Percentiles rank a stretch among this genome's conserved stretches.
These are phyloP conservation scores for Mythimna loreyi DNA, from an alignment of 2,888 invertebrate species.

Conservation along the genomic window DNA sequence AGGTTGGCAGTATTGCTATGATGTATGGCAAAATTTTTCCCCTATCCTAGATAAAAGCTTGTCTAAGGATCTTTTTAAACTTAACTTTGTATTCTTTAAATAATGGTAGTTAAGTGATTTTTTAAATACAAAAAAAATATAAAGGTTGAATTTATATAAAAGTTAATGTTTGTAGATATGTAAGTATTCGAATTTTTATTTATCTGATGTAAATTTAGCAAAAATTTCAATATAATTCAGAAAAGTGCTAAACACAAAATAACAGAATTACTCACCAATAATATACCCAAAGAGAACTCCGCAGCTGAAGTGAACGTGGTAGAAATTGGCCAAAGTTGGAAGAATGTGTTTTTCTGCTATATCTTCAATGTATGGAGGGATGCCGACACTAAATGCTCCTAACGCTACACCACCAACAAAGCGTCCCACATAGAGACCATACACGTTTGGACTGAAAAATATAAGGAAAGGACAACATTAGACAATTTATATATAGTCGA, in stretches of 20 bases:
- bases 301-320: slow-evolving; percentile 92
- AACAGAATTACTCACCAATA: slow-evolving; percentile 82
- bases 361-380: slow-evolving; percentile 93
- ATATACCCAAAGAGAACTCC: slow-evolving; percentile 92
- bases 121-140: too few relatives aligned
- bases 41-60: too few relatives aligned
- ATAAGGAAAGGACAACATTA: not conserved
- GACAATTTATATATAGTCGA: too few relatives aligned
- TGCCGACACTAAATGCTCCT: slow-evolving; percentile 92
- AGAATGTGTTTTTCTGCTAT: slow-evolving; percentile 91
- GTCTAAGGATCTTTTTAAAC: too few relatives aligned
- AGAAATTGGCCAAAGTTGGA: slow-evolving; percentile 92
- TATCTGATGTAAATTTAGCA: not conserved
- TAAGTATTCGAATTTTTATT: not conserved
- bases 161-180: not conserved
- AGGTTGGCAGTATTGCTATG: too few relatives aligned
- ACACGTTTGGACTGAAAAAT: slow-evolving; percentile 83
- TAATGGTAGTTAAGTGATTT: too few relatives aligned
- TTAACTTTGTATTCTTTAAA: too few relatives aligned
- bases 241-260: not conserved
- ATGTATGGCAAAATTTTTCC: too few relatives aligned
- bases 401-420: slow-evolving; percentile 92
- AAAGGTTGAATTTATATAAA: too few relatives aligned
- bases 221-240: not conserved
- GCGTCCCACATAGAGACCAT: slow-evolving; percentile 89